Percentiles rank a stretch among this genome's conserved stretches.
phyloP scores from a whole-genome alignment of 2,888 invertebrate genomes.

The Anarsia innoxiella region DNA sequence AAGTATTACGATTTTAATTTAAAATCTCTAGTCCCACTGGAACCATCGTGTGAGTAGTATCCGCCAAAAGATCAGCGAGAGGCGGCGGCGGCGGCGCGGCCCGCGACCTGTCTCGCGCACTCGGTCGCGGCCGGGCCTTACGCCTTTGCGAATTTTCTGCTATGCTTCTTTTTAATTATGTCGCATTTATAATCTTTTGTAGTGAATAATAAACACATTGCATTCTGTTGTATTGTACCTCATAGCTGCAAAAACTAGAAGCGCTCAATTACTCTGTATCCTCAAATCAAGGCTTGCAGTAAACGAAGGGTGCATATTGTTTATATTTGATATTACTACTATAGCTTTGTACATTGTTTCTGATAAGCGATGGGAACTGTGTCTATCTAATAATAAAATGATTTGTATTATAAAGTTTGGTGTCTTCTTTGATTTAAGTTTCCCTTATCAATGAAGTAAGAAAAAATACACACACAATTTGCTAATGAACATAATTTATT shows the following conservation, averaged over 20 bases:
- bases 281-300: conserved; percentile 73
- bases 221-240: conserved; percentile 67
- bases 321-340: conserved; percentile 77
- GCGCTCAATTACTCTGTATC: conserved; percentile 74
- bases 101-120: conserved; percentile 21
- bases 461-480: conserved; percentile 34
- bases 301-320: conserved; percentile 76
- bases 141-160: conserved; percentile 49
- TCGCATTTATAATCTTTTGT: conserved; percentile 68
- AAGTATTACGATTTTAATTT: conserved; percentile 76
- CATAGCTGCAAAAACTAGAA: conserved; percentile 69
- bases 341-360: conserved; percentile 83
- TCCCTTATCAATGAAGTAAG: conserved; percentile 6
- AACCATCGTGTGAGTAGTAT: conserved; percentile 69
- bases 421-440: conserved; percentile 29
- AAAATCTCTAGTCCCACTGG: conserved; percentile 82
- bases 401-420: conserved; percentile 78
- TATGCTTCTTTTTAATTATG: conserved; percentile 66
- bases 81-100: conserved; percentile 17
- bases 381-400: conserved; percentile 82
- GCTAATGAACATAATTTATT: conserved; percentile 73
- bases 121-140: conserved; percentile 1
- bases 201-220: conserved; percentile 66
- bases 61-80: conserved; percentile 32
- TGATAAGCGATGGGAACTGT: conserved; percentile 82